phyloP scores from a whole-genome alignment of 2,888 invertebrate genomes.

The Eupithecia subfuscata region DNA sequence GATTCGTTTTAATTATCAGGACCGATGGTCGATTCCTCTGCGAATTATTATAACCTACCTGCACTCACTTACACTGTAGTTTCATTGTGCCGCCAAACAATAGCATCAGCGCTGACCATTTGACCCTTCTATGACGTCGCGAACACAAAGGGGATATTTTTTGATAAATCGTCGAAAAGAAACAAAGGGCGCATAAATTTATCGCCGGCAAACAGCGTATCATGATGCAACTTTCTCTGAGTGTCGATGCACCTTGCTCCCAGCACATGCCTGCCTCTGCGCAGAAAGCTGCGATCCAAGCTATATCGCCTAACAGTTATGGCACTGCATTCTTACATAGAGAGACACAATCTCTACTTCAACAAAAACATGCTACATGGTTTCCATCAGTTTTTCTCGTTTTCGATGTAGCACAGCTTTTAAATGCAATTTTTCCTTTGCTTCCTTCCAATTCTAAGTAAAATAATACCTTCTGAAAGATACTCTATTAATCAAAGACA shows the following conservation, averaged over 20 bases:
- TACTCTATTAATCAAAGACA: background rate
- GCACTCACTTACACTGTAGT: constrained; percentile 17
- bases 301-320: constrained; percentile 42
- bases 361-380: constrained; percentile 17
- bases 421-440: background rate
- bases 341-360: constrained; percentile 22
- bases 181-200: constrained; percentile 83
- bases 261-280: constrained; percentile 46
- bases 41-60: constrained; percentile 27
- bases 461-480: background rate
- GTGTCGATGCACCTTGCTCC: constrained; percentile 59
- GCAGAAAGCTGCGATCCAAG: constrained; percentile 40
- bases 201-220: constrained; percentile 72
- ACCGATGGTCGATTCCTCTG: constrained; percentile 30
- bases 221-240: constrained; percentile 80
- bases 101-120: constrained; percentile 50
- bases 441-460: background rate
- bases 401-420: background rate
- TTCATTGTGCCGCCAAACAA: constrained; percentile 38
- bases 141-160: constrained; percentile 65
- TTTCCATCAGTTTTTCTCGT: constrained; percentile 10
- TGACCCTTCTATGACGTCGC: constrained; percentile 60
- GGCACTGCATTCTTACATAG: constrained; percentile 38
- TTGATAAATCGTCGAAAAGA: constrained; percentile 80
- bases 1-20: constrained; percentile 25